phyloP scores from a whole-genome alignment of 2,797 vertebrate species.

The Sebastes taczanowskii region DNA sequence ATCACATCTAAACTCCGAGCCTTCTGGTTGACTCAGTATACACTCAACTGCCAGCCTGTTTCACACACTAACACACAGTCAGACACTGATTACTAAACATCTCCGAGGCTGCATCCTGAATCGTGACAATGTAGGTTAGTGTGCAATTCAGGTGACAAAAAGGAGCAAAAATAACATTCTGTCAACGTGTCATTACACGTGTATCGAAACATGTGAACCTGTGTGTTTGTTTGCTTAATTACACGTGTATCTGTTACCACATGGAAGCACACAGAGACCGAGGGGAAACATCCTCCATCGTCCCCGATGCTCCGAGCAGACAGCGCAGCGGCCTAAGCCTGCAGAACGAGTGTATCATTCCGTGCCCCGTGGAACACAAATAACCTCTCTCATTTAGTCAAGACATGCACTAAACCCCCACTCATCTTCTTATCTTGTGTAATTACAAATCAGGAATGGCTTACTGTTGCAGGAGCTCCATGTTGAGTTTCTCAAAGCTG shows the following conservation, averaged over 20 bases:
- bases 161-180: neutral
- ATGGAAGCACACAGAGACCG: neutral
- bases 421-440: conserved; percentile 69
- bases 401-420: conserved; percentile 60
- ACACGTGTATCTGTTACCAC: conserved; percentile 34
- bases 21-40: neutral
- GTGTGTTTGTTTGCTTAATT: neutral
- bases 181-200: neutral
- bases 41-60: neutral
- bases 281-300: neutral
- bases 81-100: conserved; percentile 31
- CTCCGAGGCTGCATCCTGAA: neutral
- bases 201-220: neutral
- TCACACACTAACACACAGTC: conserved; percentile 20
- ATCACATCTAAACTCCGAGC: neutral
- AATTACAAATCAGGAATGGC: conserved; percentile 66
- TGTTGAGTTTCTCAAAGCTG: conserved; percentile 28
- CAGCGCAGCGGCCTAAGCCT: conserved; percentile 43
- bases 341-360: conserved; percentile 56
- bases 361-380: conserved; percentile 39
- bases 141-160: neutral
- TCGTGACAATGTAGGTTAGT: neutral
- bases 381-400: conserved; percentile 63
- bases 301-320: conserved; percentile 21
- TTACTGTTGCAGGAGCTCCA: conserved; percentile 39